Conservation (phyloP, 2,113 vertebrate genomes). For the Telmatochromis brachygnathus region DNA sequence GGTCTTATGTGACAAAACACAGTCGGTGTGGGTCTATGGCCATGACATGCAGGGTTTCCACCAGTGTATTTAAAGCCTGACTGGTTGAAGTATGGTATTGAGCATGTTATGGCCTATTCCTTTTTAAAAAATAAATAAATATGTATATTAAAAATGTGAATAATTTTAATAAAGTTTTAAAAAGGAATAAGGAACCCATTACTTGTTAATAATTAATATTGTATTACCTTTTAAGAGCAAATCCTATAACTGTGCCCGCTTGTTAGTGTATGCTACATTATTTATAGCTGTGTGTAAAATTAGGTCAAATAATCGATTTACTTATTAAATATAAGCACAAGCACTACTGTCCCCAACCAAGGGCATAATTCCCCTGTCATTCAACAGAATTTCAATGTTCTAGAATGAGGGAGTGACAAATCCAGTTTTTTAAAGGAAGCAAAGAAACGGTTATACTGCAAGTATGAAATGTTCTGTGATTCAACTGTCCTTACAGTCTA, state of each 20-base stretch:
- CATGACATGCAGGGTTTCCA: not conserved
- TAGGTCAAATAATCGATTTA: not conserved
- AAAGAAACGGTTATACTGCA: not conserved
- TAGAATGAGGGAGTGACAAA: not conserved
- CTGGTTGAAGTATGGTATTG: not conserved
- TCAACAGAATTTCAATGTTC: not conserved
- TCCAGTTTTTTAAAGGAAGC: not conserved
- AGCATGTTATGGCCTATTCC: not conserved
- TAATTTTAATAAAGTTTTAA: not conserved
- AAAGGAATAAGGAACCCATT: not conserved
- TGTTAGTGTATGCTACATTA: not conserved
- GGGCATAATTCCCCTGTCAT: not conserved
- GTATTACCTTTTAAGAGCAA: not conserved
- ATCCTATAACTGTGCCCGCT: not conserved
- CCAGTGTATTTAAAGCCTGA: not conserved
- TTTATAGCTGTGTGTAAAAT: not conserved
- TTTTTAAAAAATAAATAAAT: not conserved
- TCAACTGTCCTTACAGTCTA: not conserved
- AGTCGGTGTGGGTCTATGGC: not conserved
- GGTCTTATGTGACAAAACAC: not conserved
- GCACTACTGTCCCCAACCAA: not conserved
- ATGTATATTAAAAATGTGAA: not conserved
- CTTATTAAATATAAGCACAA: not conserved
- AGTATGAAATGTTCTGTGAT: not conserved
- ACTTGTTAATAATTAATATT: not conserved